Evolutionary conservation across 2,888 invertebrate species (phyloP).

Genomic region (Meiosimyza decipiens): DNA sequence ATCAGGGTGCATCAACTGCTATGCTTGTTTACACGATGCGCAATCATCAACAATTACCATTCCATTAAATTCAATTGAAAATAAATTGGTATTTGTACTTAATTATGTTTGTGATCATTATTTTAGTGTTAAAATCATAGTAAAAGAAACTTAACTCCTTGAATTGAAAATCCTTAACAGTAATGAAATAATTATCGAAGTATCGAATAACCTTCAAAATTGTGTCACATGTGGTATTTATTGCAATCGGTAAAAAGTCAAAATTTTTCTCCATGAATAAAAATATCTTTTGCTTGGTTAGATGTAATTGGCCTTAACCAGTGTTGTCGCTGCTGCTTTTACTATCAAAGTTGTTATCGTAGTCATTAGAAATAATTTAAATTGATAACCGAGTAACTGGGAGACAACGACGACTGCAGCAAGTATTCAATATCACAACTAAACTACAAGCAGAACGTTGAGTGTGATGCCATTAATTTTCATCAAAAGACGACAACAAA

Average conservation of each 20-base stretch:
- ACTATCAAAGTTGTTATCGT: constrained; percentile 16
- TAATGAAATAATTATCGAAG: too few species aligned
- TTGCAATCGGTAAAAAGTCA: background rate
- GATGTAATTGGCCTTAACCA: background rate
- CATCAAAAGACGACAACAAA: constrained; percentile 4
- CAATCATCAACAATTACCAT: too few species aligned
- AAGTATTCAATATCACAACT: background rate
- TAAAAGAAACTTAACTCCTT: too few species aligned
- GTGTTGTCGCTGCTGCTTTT: background rate
- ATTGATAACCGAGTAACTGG: constrained; percentile 24
- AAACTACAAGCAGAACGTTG: background rate
- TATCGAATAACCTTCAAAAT: background rate
- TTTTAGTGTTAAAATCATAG: too few species aligned
- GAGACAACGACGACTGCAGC: background rate
- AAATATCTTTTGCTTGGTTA: too few species aligned
- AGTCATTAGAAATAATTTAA: constrained; percentile 33
- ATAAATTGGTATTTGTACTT: too few species aligned
- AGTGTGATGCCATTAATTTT: constrained; percentile 4
- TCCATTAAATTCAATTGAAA: too few species aligned
- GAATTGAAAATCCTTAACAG: too few species aligned
- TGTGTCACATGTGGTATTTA: background rate
- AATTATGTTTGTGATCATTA: too few species aligned
- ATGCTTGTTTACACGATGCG: too few species aligned
- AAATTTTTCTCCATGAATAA: too few species aligned
- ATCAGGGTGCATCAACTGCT: too few species aligned